Evolutionary conservation across 2,113 vertebrate species (phyloP), one percentile per base, ranked within the genome.

Genomic region (Melanotaenia duboulayi): DNA sequence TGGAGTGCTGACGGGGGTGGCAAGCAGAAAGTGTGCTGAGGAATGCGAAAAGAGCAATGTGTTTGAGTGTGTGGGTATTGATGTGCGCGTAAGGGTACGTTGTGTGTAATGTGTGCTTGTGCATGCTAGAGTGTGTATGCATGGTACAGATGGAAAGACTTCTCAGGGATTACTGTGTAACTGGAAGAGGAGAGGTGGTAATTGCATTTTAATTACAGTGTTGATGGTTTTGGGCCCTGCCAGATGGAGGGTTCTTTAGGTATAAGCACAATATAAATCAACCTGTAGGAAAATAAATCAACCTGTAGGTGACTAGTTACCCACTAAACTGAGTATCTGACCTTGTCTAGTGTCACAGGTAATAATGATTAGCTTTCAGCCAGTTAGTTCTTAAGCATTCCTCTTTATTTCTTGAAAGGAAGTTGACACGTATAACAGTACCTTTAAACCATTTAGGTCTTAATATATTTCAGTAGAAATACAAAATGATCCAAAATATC

Each of bases 121-220:
- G 22, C 63, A 23, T n/a, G 39, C 71, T 66, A 71, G 91, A 90
- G 92, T 92, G 93, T 80, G 71, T 70, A 71, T 74, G 66, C 93
- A 91, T 95, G 92, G 95, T 95, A 95, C 96, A 97, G 96, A 97
- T 97, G 94, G 95, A 97, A 97, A 95, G 94, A 94, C 95, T 92
- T 95, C 95, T 95, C 91, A 94, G 96, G 96, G 96, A 97, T 96
- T 97, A 95, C 87, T 58, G 94, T 94, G 91, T 88, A 91, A 89
- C 89, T 89, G 91, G 88, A 87, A 93, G 88, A 93, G 88, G 89
- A 93, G 94, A 95, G 95, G 95, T 95, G 94, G 95, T 97, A 97
- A 98, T 97, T 97, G 96, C 95, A 95, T 97, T 97, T 98, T 99
- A 98, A 98, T 99, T 97, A 96, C 95, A 95, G 94, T 95, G 93